Evolutionary conservation across 2,797 vertebrate species (phyloP), one percentile per base, ranked within the genome.

Genomic region (Hydrolagus colliei): DNA sequence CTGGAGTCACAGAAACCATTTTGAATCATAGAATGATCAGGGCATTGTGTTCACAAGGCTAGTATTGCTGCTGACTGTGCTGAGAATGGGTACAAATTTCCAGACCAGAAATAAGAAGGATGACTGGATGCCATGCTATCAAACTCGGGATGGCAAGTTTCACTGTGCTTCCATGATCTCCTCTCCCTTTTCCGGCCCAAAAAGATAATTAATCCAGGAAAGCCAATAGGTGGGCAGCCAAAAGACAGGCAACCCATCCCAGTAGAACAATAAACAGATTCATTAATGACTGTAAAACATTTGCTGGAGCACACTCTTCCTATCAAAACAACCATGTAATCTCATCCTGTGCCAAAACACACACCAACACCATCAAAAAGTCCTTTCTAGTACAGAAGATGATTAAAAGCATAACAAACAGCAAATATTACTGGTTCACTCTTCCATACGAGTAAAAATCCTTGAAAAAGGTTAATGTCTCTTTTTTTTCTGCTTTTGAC

Each of bases 211-310:
- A 84, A 84, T 71, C 27, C 68, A 12, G 65, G 79, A 68, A 84
- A 71, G 27, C 9, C 79, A 84, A 52, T 20, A 20, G 65, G 35
- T 84, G 63, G 41, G 35, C 22, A 11, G 65, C 79, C 63, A 84
- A 71, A 84, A 10, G 63, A 68, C 68, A 35, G 65, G 27, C 35
- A 16, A 65, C 62, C 65, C 62, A 41, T 84, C 65, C 79, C 79
- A 18, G 9, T 35, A 84, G 32, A 84, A 84, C 68, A 84, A 84
- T 84, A 84, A 84, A 84, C 79, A 41, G 20, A 41, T 65, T 84
- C 79, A 84, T 84, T 84, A 84, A 84, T 84, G 67, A 84, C 79
- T 35, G 65, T n/a, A 84, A 68, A 41, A 80, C 63, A 41, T 71
- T 41, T 71, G 79, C 41, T 84, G 68, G 7, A 84, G 79, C 79